These are phyloP conservation scores for Gorsachius magnificus DNA, from an alignment of 2,797 vertebrate species.

Conservation along the genomic window DNA sequence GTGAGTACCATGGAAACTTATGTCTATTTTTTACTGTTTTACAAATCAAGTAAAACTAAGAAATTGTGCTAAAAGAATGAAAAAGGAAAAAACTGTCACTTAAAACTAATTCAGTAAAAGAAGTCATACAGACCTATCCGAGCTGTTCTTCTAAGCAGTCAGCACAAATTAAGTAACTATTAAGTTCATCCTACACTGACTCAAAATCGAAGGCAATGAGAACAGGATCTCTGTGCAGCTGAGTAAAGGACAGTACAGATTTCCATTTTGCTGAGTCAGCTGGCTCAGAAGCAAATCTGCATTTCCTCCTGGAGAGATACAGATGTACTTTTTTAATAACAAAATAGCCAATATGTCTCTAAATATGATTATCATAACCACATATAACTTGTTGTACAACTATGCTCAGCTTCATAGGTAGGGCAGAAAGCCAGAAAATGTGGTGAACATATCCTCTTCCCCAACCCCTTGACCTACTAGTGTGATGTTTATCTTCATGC, in stretches of 20 bases:
- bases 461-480: constrained; percentile 49
- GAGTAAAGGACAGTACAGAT: constrained; percentile 17
- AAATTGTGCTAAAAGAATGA: background rate
- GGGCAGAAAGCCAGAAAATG: constrained; percentile 66
- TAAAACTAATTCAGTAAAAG: background rate
- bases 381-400: constrained; percentile 49
- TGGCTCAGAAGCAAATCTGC: constrained; percentile 39
- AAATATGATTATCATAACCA: constrained; percentile 69
- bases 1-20: background rate
- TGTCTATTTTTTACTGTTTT: background rate
- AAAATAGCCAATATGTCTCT: constrained; percentile 61
- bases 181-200: background rate
- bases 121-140: background rate
- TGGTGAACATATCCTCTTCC: constrained; percentile 70
- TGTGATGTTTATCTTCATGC: constrained; percentile 70
- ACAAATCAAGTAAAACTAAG: background rate
- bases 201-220: background rate
- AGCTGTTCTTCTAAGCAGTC: background rate
- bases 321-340: constrained; percentile 58
- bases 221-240: background rate
- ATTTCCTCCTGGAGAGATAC: constrained; percentile 56
- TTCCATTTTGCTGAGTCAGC: constrained; percentile 54
- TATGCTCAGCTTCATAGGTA: constrained; percentile 34
- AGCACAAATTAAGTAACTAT: background rate
- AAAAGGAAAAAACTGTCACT: background rate